These are phyloP conservation scores for Anisognathus igniventris DNA, from an alignment of 2,797 vertebrate species.

Conservation along the genomic window DNA sequence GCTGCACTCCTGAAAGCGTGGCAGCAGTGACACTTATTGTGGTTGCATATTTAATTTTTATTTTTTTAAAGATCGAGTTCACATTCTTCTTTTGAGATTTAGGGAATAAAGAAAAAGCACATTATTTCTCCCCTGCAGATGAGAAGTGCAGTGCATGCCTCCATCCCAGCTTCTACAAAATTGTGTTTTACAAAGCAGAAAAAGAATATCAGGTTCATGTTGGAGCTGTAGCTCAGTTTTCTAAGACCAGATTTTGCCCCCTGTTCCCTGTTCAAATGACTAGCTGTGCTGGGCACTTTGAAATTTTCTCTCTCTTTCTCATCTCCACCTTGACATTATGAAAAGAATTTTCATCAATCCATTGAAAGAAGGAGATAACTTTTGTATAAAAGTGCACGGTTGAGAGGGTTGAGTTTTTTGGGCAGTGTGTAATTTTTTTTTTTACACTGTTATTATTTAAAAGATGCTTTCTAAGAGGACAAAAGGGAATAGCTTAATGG, in stretches of 20 bases:
- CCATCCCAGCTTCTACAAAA: background rate
- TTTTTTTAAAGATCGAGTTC: background rate
- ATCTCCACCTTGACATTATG: background rate
- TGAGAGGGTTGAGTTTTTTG: slow-evolving; percentile 13
- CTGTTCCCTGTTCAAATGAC: background rate
- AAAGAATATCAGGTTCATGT: background rate
- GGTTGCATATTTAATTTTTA: background rate
- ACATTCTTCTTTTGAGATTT: background rate
- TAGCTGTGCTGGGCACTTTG: background rate
- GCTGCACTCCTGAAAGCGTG: background rate
- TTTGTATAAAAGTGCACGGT: slow-evolving; percentile 2
- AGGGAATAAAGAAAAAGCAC: background rate
- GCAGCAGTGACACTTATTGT: background rate
- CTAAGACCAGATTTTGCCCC: background rate
- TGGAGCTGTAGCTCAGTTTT: background rate
- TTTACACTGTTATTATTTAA: slow-evolving; percentile 66
- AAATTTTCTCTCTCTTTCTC: slow-evolving; percentile 5
- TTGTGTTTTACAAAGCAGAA: background rate
- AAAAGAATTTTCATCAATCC: slow-evolving; percentile 42
- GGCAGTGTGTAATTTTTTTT: slow-evolving; percentile 57
- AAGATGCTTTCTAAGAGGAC: slow-evolving; percentile 59
- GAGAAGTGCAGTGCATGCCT: background rate
- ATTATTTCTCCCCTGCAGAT: background rate
- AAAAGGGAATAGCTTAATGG: slow-evolving; percentile 65
- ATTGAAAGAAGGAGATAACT: slow-evolving; percentile 29